Conservation (phyloP, 2,113 vertebrate genomes). For the Alouatta palliata region DNA sequence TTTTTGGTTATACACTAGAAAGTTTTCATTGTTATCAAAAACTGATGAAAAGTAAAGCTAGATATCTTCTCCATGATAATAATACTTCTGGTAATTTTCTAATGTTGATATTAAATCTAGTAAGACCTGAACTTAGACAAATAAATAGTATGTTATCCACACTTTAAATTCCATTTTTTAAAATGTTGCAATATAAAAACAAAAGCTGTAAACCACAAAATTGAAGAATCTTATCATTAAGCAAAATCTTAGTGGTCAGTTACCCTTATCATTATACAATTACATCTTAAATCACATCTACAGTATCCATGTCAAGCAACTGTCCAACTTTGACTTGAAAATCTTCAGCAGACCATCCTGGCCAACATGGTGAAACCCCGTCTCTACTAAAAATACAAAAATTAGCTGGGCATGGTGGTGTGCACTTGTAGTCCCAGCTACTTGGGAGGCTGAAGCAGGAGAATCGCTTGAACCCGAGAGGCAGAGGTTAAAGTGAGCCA, state of each 20-base stretch:
- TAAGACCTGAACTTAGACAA: slow-evolving; percentile 20
- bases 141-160: neutral
- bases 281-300: neutral
- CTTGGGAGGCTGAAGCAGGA: no score
- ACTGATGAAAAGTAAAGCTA: neutral
- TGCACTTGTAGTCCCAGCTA: no score
- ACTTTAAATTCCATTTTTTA: neutral
- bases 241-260: neutral
- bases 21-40: neutral
- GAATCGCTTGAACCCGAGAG: no score
- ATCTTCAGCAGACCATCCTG: neutral
- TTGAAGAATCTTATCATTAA: neutral
- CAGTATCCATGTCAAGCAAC: neutral
- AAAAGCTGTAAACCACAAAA: neutral
- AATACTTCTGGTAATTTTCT: neutral
- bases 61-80: neutral
- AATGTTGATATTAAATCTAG: neutral
- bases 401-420: no score
- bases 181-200: neutral
- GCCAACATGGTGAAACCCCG: no score
- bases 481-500: no score
- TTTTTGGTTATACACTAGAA: neutral
- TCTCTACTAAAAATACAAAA: no score
- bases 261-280: neutral
- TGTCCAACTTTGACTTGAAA: neutral